These are phyloP conservation scores for Thamnaconus septentrionalis DNA, from an alignment of 2,113 vertebrate genomes.

Conservation along the genomic window DNA sequence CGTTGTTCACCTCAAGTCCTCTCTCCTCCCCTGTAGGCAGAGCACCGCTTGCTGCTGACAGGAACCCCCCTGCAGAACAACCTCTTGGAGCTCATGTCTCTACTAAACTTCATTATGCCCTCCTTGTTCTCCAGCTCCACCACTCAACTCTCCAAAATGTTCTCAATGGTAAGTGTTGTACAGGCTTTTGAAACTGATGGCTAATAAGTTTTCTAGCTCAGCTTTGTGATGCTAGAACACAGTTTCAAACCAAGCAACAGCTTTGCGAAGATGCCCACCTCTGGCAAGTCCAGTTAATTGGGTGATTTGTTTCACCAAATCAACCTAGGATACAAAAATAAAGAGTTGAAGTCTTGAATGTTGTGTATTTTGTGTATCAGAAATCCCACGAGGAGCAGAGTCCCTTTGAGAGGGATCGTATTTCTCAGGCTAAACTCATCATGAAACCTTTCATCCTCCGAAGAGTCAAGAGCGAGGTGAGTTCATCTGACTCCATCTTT, in stretches of 20 bases:
- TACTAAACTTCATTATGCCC: constrained; percentile 98
- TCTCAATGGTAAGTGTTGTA: constrained; percentile 81
- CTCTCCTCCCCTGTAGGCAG: constrained; percentile 74
- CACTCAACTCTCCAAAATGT: constrained; percentile 91
- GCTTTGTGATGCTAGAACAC: no score
- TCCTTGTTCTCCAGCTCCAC: constrained; percentile 96
- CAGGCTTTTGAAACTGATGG: no score
- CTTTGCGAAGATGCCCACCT: no score
- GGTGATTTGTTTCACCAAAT: no score
- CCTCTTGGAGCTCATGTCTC: constrained; percentile 92
- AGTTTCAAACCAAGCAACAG: no score
- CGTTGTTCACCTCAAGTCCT: neutral
- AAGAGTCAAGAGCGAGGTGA: constrained; percentile 93
- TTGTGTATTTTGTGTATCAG: constrained; percentile 69
- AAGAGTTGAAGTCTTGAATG: no score
- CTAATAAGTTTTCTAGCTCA: no score
- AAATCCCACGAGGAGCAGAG: constrained; percentile 91
- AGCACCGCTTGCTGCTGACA: constrained; percentile 89
- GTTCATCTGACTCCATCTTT: neutral
- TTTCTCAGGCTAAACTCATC: constrained; percentile 93
- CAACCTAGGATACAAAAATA: no score
- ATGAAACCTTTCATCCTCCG: constrained; percentile 98
- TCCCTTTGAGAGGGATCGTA: constrained; percentile 90
- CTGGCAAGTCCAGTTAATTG: no score
- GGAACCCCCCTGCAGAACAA: constrained; percentile 98